A percentile compares a stretch with the other conserved stretches of the same genome.
These are phyloP conservation scores for Drosophila infuscata DNA, from an alignment of 2,888 invertebrate genomes.

Conservation along the genomic window DNA sequence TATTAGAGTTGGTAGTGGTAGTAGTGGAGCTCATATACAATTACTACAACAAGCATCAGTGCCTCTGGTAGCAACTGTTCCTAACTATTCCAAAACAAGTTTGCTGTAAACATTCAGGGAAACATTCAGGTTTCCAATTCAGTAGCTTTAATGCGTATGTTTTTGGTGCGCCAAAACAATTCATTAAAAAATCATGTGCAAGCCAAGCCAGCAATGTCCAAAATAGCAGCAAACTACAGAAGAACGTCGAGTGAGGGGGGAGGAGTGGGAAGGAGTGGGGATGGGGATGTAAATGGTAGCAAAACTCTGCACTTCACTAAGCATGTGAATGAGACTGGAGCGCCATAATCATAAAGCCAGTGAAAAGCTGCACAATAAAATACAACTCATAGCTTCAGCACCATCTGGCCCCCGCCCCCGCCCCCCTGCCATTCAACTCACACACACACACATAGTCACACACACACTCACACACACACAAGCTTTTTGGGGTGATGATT, in stretches of 20 bases:
- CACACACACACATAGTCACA: not conserved
- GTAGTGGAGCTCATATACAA: not conserved
- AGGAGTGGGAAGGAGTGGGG: not conserved
- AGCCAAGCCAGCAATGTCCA: constrained; percentile 24
- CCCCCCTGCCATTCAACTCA: not conserved
- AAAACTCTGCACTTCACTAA: constrained; percentile 18
- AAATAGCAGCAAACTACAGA: constrained; percentile 26
- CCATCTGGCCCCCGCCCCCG: too few relatives aligned
- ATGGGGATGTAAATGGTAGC: not conserved
- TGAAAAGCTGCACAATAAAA: constrained; percentile 70
- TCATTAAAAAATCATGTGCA: constrained; percentile 64
- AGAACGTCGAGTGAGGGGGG: not conserved
- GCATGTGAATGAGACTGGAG: constrained; percentile 50
- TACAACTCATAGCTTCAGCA: constrained; percentile 10
- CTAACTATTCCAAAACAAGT: not conserved
- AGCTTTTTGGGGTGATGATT: constrained; percentile 50
- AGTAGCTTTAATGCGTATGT: constrained; percentile 50
- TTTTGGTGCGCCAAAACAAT: constrained; percentile 45
- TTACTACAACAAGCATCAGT: not conserved
- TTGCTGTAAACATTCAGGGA: constrained; percentile 9
- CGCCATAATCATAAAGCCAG: constrained; percentile 75
- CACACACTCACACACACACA: not conserved
- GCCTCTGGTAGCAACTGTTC: not conserved
- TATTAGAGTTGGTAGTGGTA: not conserved
- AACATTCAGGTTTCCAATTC: constrained; percentile 44